Conservation (phyloP, 2,113 vertebrate species). For the Psittacus erithacus region DNA sequence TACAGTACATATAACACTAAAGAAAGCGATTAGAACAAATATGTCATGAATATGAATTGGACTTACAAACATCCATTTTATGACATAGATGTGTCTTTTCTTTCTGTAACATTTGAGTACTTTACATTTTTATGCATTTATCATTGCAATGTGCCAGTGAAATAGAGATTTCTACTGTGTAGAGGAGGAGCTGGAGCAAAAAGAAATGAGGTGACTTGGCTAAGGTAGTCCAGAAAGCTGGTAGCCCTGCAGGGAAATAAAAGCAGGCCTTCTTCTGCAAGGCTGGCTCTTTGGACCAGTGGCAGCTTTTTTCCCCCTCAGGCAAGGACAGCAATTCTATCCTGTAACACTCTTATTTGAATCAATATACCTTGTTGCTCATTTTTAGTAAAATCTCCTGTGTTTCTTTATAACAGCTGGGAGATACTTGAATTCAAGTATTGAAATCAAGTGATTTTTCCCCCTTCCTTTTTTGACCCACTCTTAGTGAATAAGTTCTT, state of each 20-base stretch:
- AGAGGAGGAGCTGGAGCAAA: background rate
- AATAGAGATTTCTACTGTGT: background rate
- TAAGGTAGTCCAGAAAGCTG: background rate
- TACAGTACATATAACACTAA: background rate
- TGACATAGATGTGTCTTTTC: background rate
- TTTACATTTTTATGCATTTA: background rate
- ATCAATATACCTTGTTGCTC: background rate
- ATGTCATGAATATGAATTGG: background rate
- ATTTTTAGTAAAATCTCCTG: slow-evolving; percentile 42
- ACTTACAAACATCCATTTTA: background rate
- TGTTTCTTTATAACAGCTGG: slow-evolving; percentile 46
- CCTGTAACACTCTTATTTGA: background rate
- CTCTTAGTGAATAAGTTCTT: background rate
- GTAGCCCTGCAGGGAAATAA: background rate
- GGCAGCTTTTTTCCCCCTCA: background rate
- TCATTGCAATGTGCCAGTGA: background rate
- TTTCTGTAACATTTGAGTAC: background rate
- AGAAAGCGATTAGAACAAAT: background rate
- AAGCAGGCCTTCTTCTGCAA: background rate
- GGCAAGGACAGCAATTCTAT: background rate
- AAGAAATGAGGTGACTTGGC: background rate
- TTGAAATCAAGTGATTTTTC: background rate
- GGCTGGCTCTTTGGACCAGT: background rate
- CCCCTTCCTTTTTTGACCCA: background rate
- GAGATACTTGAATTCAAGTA: background rate